phyloP scores from a whole-genome alignment of 2,888 invertebrate species.

The Iphiclides podalirius region DNA sequence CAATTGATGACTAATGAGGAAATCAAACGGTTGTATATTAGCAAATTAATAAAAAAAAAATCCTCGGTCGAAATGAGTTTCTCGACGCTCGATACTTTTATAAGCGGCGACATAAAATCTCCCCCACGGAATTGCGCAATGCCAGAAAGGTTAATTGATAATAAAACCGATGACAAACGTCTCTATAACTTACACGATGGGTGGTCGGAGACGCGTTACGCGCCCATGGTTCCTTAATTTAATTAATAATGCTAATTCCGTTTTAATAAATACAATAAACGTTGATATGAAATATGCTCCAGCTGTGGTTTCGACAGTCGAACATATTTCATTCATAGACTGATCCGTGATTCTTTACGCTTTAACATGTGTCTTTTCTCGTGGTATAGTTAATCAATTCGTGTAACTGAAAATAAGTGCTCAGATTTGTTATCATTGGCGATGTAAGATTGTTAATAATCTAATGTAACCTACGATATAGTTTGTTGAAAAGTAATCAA shows the following conservation, averaged over 20 bases:
- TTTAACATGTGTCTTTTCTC: no score
- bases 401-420: no score
- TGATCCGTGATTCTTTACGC: no score
- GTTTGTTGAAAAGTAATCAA: no score
- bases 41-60: neutral
- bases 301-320: neutral
- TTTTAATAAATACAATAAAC: neutral
- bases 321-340: neutral
- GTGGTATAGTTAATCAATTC: no score
- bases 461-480: no score
- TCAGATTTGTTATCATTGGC: no score
- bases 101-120: no score
- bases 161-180: neutral
- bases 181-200: slow-evolving; percentile 1
- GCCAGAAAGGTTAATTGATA: neutral
- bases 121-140: neutral
- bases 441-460: no score
- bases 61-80: no score
- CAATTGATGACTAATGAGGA: neutral
- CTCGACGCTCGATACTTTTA: no score
- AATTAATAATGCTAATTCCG: slow-evolving; percentile 7
- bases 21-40: neutral
- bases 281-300: neutral
- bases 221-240: slow-evolving; percentile 3
- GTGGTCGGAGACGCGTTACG: slow-evolving; percentile 1